These are phyloP conservation scores for Cottus gobio DNA, from an alignment of 2,113 vertebrate species.

Conservation along the genomic window DNA sequence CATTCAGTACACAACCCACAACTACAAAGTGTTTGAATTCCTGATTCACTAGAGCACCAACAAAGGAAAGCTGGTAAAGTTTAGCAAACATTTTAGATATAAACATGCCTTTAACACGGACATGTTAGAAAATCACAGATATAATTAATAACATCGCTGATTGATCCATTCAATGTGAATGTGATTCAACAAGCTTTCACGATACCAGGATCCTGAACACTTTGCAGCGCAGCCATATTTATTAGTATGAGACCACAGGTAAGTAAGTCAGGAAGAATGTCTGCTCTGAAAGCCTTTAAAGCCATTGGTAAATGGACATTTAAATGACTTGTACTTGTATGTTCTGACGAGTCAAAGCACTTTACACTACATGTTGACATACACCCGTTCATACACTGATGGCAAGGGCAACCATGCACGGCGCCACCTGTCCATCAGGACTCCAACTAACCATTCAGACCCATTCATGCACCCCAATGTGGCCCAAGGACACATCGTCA, in stretches of 20 bases:
- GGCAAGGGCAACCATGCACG: neutral
- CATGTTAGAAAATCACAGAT: neutral
- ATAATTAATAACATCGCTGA: neutral
- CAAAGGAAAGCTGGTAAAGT: neutral
- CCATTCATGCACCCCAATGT: neutral
- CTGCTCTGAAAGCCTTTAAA: neutral
- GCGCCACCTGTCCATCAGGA: neutral
- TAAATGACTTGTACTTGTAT: neutral
- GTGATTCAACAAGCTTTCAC: neutral
- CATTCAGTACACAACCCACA: slow-evolving; percentile 1
- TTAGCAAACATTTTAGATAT: neutral
- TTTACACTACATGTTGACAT: neutral
- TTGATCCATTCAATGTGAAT: neutral
- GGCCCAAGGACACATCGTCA: too few species aligned
- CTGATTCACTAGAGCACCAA: neutral
- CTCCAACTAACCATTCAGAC: neutral
- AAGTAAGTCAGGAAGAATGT: too few species aligned
- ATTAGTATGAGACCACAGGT: neutral
- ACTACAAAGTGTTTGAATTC: neutral
- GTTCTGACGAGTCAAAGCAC: neutral
- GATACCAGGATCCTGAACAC: neutral
- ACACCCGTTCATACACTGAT: neutral
- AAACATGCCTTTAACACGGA: neutral
- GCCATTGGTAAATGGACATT: neutral
- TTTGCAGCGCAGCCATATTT: neutral